Evolutionary conservation across 2,888 invertebrate species (phyloP).

Genomic region (Thecocarcelia acutangulata): DNA sequence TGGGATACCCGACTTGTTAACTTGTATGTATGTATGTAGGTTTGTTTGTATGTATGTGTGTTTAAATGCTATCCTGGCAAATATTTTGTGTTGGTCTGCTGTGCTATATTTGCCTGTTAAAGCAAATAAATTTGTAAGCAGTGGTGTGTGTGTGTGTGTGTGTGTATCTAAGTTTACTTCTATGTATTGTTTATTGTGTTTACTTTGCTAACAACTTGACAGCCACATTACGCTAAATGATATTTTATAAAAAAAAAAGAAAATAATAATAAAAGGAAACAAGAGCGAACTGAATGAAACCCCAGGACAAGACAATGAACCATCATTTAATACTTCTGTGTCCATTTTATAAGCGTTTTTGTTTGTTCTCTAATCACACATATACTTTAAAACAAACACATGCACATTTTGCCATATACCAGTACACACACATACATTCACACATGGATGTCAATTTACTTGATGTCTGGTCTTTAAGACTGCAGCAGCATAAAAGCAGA

Average conservation of each 20-base stretch:
- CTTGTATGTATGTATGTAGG: not conserved
- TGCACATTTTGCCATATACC: not conserved
- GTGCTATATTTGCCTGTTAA: slow-evolving; percentile 21
- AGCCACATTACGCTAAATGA: slow-evolving; percentile 60
- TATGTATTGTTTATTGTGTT: slow-evolving; percentile 40
- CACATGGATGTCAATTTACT: slow-evolving; percentile 34
- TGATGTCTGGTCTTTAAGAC: slow-evolving; percentile 42
- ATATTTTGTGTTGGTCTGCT: slow-evolving; percentile 29
- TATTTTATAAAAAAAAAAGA: slow-evolving; percentile 36
- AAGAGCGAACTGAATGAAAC: slow-evolving; percentile 17
- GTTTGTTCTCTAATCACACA: slow-evolving; percentile 26
- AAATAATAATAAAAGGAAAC: not conserved
- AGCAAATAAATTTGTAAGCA: not conserved
- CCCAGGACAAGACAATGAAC: slow-evolving; percentile 14
- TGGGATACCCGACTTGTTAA: not conserved
- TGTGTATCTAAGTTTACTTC: not conserved
- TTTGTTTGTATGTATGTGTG: not conserved
- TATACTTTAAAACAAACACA: not conserved
- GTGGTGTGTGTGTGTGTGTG: slow-evolving; percentile 1
- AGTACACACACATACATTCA: not conserved
- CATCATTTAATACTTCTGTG: slow-evolving; percentile 44
- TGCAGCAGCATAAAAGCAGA: slow-evolving; percentile 7
- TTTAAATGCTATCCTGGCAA: not conserved
- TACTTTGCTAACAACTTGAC: slow-evolving; percentile 58
- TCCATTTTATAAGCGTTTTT: slow-evolving; percentile 48